phyloP scores from a whole-genome alignment of 2,113 vertebrate species.

The Chaetura pelagica region DNA sequence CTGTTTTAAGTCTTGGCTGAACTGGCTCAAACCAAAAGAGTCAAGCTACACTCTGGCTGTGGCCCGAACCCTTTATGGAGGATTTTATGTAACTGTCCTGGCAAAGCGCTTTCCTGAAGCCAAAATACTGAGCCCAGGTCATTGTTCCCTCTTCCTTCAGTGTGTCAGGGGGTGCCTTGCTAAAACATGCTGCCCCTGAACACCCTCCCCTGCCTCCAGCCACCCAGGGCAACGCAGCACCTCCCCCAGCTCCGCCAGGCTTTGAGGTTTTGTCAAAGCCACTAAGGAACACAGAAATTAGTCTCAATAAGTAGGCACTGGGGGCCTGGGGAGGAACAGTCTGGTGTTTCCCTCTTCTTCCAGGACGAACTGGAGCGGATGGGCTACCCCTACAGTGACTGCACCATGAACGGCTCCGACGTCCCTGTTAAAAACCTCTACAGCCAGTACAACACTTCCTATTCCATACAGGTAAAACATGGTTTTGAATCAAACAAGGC shows the following conservation, averaged over 20 bases:
- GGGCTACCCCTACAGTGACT: conserved; percentile 79
- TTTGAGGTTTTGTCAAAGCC: neutral
- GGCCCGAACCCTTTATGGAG: conserved; percentile 7
- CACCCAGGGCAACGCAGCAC: neutral
- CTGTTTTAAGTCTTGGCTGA: conserved; percentile 52
- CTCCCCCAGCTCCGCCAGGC: neutral
- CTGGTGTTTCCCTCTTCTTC: neutral
- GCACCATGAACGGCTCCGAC: conserved; percentile 78
- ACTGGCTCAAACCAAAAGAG: conserved; percentile 70
- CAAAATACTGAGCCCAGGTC: neutral
- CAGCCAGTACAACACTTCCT: conserved; percentile 69
- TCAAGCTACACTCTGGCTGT: neutral
- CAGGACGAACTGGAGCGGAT: conserved; percentile 81
- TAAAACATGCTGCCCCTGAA: neutral
- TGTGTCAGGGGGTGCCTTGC: neutral
- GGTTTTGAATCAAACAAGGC: neutral
- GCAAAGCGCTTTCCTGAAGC: conserved; percentile 12
- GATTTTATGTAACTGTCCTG: conserved; percentile 55
- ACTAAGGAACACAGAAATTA: neutral
- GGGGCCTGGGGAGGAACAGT: neutral
- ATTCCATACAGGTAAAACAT: conserved; percentile 77
- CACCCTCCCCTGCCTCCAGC: neutral
- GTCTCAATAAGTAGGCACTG: rapidly evolving
- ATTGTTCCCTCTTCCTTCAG: neutral
- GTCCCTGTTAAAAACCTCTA: conserved; percentile 77